These are phyloP conservation scores for Drosophila sp. DNA, from an alignment of 1,140 invertebrate species.

Conservation along the genomic window DNA sequence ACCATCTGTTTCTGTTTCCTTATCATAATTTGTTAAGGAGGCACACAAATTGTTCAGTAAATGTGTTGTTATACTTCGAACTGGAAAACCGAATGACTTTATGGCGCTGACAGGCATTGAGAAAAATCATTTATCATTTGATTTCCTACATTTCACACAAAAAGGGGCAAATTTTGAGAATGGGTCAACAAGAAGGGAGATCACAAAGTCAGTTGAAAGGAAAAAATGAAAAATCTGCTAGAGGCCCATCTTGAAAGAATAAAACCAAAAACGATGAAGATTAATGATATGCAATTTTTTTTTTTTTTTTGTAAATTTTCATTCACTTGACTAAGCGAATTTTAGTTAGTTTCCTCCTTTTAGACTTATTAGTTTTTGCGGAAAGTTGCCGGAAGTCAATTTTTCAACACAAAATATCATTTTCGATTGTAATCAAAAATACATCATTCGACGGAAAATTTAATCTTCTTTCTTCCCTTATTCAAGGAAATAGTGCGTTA, in stretches of 20 bases:
- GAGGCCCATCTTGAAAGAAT: background rate
- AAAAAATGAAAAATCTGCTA: background rate
- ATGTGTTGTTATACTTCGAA: background rate
- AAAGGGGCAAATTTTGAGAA: background rate
- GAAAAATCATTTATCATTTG: constrained; percentile 9
- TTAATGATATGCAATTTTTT: constrained; percentile 6
- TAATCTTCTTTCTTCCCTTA: too few species aligned
- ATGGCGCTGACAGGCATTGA: constrained; percentile 4
- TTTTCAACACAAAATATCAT: too few species aligned
- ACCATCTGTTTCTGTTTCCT: background rate
- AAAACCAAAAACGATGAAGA: background rate
- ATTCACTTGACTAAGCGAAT: background rate
- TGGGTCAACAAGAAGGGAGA: background rate
- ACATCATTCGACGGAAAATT: too few species aligned
- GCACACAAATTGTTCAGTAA: constrained; percentile 7
- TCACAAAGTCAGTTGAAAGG: background rate
- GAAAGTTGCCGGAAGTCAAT: too few species aligned
- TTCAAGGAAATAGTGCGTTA: too few species aligned
- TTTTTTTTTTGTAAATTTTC: background rate
- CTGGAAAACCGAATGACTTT: constrained; percentile 5
- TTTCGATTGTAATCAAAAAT: too few species aligned
- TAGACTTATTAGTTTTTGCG: background rate
- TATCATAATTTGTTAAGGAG: background rate
- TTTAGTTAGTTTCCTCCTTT: background rate
- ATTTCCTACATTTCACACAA: background rate